Percentiles rank a stretch among this genome's conserved stretches.
phyloP scores from a whole-genome alignment of 2,797 vertebrate genomes.

The Ctenopoma kingsleyae region DNA sequence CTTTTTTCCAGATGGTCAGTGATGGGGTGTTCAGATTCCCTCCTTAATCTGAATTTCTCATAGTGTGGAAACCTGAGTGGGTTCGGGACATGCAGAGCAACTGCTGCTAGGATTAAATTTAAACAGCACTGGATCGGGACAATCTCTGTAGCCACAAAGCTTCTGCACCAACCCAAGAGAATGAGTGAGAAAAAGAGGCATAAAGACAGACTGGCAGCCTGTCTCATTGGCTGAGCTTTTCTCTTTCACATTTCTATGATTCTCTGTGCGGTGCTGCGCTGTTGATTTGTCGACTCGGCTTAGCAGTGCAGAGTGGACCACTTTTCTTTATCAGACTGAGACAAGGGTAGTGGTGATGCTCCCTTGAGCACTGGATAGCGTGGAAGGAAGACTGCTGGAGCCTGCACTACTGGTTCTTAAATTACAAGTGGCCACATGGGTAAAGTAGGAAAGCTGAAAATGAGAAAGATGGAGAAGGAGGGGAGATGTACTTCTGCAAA shows the following conservation, averaged over 20 bases:
- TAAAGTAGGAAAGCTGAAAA: constrained; percentile 59
- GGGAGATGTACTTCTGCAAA: constrained; percentile 65
- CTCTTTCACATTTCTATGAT: constrained; percentile 40
- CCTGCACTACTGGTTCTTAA: constrained; percentile 62
- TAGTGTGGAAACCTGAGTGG: constrained; percentile 1
- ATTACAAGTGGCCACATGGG: constrained; percentile 74
- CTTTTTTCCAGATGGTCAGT: neutral
- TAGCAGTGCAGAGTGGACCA: constrained; percentile 49
- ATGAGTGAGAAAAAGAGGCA: neutral
- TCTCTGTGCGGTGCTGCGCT: constrained; percentile 23
- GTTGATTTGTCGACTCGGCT: constrained; percentile 52
- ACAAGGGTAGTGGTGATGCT: constrained; percentile 59
- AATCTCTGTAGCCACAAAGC: constrained; percentile 2
- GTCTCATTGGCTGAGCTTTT: constrained; percentile 32
- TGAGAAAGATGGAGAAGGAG: constrained; percentile 44
- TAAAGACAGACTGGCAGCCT: constrained; percentile 12
- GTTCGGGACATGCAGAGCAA: neutral
- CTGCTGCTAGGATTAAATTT: neutral
- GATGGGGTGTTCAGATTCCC: too few relatives aligned
- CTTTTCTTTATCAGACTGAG: constrained; percentile 65
- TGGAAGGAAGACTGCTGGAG: constrained; percentile 37
- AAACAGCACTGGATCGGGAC: constrained; percentile 4
- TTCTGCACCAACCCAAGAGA: neutral
- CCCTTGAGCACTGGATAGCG: constrained; percentile 48
- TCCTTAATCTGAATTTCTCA: constrained; percentile 5